phyloP scores from a whole-genome alignment of 2,113 vertebrate genomes.

The Thermophis baileyi region DNA sequence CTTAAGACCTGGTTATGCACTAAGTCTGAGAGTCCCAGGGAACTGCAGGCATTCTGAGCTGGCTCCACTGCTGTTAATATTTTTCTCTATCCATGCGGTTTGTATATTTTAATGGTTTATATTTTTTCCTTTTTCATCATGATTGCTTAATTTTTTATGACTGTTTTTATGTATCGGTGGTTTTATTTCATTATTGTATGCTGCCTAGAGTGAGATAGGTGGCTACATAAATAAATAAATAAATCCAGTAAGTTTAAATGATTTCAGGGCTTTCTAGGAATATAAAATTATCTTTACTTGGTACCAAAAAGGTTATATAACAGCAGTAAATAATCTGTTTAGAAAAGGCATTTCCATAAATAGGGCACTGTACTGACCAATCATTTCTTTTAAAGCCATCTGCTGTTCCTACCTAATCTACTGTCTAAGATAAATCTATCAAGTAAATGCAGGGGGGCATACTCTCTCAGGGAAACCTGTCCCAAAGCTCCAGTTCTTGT shows the following conservation, averaged over 20 bases:
- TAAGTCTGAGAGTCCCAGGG: background rate
- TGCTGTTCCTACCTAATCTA: background rate
- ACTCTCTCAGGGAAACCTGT: background rate
- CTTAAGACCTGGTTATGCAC: no score
- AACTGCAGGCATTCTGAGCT: background rate
- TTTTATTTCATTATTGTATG: background rate
- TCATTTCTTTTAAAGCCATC: background rate
- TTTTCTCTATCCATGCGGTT: background rate
- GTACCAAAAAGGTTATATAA: background rate
- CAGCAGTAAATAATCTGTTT: background rate
- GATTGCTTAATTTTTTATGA: background rate
- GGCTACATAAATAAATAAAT: background rate
- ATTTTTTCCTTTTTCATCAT: background rate
- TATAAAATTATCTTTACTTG: background rate
- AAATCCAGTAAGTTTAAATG: background rate
- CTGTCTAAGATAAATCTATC: background rate
- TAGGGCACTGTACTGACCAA: background rate
- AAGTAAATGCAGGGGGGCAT: background rate
- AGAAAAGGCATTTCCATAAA: background rate
- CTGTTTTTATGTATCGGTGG: background rate
- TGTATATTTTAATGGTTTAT: background rate
- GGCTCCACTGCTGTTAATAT: background rate
- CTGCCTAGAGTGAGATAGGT: background rate
- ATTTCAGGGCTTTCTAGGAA: background rate
- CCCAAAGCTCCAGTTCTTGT: background rate